A percentile compares a stretch with the other conserved stretches of the same genome.
phyloP scores from a whole-genome alignment of 30 jellyfish, hydroid and myxozoan species.

The Aurelia aurita region DNA sequence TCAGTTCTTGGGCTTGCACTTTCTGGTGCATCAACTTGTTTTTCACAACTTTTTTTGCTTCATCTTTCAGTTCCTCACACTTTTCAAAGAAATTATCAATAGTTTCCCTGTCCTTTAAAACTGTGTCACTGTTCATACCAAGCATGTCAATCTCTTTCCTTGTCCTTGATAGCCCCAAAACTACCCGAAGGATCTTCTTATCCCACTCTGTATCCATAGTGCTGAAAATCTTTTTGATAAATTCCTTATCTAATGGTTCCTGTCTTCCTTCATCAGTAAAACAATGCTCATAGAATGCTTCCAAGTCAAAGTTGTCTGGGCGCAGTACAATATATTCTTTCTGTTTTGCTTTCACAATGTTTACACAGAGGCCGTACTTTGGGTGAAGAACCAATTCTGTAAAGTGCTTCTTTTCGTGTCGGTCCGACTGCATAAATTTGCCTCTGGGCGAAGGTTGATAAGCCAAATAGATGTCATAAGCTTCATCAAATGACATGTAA shows the following conservation, averaged over 20 bases:
- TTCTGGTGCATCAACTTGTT: neutral
- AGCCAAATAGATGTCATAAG: slow-evolving; percentile 26
- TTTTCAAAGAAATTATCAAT: slow-evolving; percentile 3
- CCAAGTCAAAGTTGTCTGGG: slow-evolving; percentile 31
- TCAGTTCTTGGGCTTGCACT: slow-evolving; percentile 2
- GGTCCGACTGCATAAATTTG: slow-evolving; percentile 28
- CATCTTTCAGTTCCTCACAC: slow-evolving; percentile 8
- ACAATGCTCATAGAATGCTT: slow-evolving; percentile 24
- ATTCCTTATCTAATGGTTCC: slow-evolving; percentile 14
- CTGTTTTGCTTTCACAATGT: slow-evolving; percentile 15
- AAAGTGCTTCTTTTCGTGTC: slow-evolving; percentile 40
- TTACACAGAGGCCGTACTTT: slow-evolving; percentile 30
- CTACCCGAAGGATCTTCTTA: neutral
- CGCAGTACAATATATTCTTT: slow-evolving; percentile 21
- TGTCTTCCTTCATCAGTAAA: slow-evolving; percentile 5
- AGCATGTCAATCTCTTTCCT: neutral
- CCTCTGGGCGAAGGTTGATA: slow-evolving; percentile 28
- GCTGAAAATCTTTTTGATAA: slow-evolving; percentile 11
- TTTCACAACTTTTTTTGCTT: slow-evolving; percentile 3
- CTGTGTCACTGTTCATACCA: neutral
- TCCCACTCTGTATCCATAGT: slow-evolving; percentile 50
- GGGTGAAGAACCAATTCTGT: slow-evolving; percentile 45
- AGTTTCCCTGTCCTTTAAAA: neutral
- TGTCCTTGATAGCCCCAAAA: neutral
- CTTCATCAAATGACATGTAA: slow-evolving; percentile 20